These are phyloP conservation scores for Anhinga rufa DNA, from an alignment of 2,113 vertebrate genomes.

Conservation along the genomic window DNA sequence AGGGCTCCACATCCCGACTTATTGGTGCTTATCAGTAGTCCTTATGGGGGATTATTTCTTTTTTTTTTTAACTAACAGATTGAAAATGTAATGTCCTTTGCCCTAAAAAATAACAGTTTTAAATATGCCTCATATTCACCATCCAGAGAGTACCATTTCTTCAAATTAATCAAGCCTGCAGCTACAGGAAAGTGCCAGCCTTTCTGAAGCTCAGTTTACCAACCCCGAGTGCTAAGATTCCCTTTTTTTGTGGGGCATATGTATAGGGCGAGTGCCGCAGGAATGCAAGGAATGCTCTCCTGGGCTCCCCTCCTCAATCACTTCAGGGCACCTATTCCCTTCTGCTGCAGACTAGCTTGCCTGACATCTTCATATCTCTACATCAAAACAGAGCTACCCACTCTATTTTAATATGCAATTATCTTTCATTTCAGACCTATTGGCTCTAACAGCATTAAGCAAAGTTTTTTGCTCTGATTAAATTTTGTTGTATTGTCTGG, in stretches of 20 bases:
- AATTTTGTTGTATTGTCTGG: not conserved
- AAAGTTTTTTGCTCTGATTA: not conserved
- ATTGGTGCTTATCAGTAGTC: not conserved
- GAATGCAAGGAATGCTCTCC: conserved; percentile 40
- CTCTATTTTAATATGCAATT: conserved; percentile 51
- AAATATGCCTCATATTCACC: not conserved
- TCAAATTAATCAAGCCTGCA: conserved; percentile 14
- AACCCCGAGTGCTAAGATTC: not conserved
- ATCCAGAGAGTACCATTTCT: not conserved
- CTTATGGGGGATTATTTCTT: not conserved
- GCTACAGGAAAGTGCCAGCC: not conserved
- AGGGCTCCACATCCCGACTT: not conserved
- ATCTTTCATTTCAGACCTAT: conserved; percentile 39
- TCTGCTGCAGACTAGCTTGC: not conserved
- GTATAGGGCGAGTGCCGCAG: not conserved
- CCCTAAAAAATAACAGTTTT: not conserved
- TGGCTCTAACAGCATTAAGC: not conserved
- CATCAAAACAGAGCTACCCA: conserved; percentile 52
- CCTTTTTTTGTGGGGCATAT: not conserved
- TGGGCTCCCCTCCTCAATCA: not conserved
- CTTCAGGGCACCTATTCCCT: conserved; percentile 41
- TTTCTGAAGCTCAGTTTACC: not conserved
- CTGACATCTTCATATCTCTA: conserved; percentile 35
- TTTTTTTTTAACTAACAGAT: not conserved
- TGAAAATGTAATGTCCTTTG: not conserved